Percentiles rank a stretch among this genome's conserved stretches.
Evolutionary conservation across 2,888 invertebrate genomes (phyloP).

Genomic region (Ormia ochracea): DNA sequence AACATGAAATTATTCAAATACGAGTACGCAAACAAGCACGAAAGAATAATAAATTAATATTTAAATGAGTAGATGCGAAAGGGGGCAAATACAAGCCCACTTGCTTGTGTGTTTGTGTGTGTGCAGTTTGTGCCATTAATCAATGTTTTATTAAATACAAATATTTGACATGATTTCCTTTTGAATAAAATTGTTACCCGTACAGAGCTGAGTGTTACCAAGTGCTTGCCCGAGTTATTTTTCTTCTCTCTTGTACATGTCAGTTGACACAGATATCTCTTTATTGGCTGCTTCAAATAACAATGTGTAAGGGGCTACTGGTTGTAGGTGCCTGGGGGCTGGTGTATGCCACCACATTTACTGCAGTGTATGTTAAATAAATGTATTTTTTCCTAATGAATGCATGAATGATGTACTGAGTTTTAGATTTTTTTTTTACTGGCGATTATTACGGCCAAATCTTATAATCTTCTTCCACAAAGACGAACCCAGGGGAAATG

Average conservation of each 20-base stretch:
- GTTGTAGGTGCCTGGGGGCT: neutral
- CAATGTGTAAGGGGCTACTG: too few species aligned
- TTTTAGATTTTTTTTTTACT: too few species aligned
- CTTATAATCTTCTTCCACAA: too few species aligned
- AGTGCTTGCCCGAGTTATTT: neutral
- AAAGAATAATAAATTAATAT: neutral
- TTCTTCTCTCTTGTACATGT: neutral
- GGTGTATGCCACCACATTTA: too few species aligned
- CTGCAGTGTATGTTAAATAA: too few species aligned
- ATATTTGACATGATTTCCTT: neutral
- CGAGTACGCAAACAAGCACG: constrained; percentile 13
- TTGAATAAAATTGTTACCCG: neutral
- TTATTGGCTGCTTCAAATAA: neutral
- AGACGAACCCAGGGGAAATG: too few species aligned
- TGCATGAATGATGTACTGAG: too few species aligned
- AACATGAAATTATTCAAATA: constrained; percentile 56
- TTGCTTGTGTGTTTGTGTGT: neutral
- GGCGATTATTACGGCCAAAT: too few species aligned
- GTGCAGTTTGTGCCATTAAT: neutral
- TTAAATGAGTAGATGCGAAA: neutral
- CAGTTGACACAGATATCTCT: constrained; percentile 3
- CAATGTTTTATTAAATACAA: neutral
- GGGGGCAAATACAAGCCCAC: neutral
- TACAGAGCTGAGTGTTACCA: neutral
- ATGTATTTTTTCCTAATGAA: too few species aligned